Conservation (phyloP, 2,888 invertebrate genomes). For the Nomada flava region DNA sequence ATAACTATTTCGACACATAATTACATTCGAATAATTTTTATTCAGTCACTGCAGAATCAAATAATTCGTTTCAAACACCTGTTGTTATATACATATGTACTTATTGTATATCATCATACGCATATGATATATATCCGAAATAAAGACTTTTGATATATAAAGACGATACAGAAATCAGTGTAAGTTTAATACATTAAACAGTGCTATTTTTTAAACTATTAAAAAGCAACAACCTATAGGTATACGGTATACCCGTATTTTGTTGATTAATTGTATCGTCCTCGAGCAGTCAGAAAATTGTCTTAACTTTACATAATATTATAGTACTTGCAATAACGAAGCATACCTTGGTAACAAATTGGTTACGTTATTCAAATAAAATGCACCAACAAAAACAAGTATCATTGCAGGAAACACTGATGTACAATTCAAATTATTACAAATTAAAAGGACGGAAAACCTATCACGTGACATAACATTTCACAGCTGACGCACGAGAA, state of each 20-base stretch:
- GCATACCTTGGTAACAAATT: constrained; percentile 12
- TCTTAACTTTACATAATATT: background rate
- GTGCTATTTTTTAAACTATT: background rate
- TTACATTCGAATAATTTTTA: background rate
- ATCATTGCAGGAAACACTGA: background rate
- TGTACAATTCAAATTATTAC: constrained; percentile 37
- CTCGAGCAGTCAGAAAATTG: background rate
- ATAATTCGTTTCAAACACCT: constrained; percentile 18
- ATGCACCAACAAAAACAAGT: constrained; percentile 9
- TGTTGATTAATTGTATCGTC: background rate
- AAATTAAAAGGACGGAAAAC: constrained; percentile 40
- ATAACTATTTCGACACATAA: background rate
- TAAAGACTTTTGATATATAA: background rate
- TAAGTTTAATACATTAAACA: background rate
- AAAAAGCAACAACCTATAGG: background rate
- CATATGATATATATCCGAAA: background rate
- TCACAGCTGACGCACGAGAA: constrained; percentile 18
- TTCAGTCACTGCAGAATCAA: background rate
- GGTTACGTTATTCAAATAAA: background rate
- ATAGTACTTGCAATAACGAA: background rate
- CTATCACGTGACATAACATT: constrained; percentile 33
- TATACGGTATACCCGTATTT: background rate
- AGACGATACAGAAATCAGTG: background rate
- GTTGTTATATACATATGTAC: background rate
- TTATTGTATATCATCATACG: background rate